Evolutionary conservation across 2,797 vertebrate species (phyloP), one percentile per base, ranked within the genome.

Genomic region (Psittacula derbiana): DNA sequence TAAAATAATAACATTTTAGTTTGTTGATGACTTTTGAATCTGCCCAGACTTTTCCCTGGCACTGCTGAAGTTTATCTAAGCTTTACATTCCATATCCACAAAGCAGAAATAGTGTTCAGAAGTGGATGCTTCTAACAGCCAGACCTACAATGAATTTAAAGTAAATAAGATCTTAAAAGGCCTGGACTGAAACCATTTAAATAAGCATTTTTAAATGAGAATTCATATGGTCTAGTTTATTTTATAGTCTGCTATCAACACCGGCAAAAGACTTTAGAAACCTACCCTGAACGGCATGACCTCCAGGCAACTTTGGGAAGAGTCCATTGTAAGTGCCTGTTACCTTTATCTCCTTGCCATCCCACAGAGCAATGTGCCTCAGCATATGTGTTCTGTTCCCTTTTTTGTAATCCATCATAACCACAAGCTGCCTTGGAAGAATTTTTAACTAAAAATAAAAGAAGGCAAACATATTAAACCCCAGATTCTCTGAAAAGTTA

Each of bases 361-460:
- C 98, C 98, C 98, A 98, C 65, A 98, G 79, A 5, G 98, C 91
- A 43, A 71, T 52, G 76, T 99, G 98, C 31, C 95, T 97, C 80
- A 99, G 71, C 31, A 86, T 33, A 46, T 52, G 95, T 67, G 96
- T 98, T 95, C 97, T 98, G 70, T 93, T 98, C 40, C 86, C 94
- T 70, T 91, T 88, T 73, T 98, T 94, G 25, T 98, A 98, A 57
- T 66, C 50, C 1, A 97, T 98, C 92, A 90, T 97, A 49, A 98
- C 88, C 25, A 97, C 55, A 41, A 98, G 80, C 12, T 95, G 96
- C 81, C 95, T 96, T 53, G 99, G 99, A 31, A 99, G 80, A 10
- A 72, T 81, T 76, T 97, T 97, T 60, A 99, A 89, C 98, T 99
- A 66, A 57, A 84, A 95, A 71, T 36, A 61, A 47, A 90, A 71